phyloP scores from a whole-genome alignment of 2,888 invertebrate genomes.

The Myopa tessellatipennis region DNA sequence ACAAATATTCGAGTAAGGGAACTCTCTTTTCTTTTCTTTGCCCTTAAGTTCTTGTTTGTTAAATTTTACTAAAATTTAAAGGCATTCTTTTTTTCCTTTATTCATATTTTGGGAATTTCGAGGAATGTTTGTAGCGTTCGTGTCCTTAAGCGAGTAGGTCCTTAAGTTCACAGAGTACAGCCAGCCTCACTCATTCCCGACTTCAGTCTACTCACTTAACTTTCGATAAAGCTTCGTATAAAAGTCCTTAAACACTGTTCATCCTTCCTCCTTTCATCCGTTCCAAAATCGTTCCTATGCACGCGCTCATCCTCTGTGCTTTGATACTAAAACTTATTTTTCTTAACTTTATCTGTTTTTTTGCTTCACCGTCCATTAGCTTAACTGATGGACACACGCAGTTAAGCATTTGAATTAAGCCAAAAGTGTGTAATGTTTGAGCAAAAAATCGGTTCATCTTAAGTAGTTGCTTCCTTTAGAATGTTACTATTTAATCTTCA shows the following conservation, averaged over 20 bases:
- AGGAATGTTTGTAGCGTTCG: background rate
- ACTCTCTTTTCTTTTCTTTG: background rate
- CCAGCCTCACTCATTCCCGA: background rate
- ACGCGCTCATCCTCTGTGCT: background rate
- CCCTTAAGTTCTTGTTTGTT: background rate
- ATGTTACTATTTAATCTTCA: too few relatives aligned
- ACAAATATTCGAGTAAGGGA: background rate
- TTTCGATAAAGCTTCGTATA: background rate
- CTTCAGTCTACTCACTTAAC: background rate
- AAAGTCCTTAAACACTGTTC: background rate
- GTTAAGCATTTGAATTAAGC: constrained; percentile 33
- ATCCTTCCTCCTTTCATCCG: background rate
- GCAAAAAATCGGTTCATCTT: constrained; percentile 17
- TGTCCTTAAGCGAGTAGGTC: background rate
- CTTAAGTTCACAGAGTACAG: background rate
- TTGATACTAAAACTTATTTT: constrained; percentile 15
- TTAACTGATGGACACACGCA: constrained; percentile 30
- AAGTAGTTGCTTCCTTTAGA: background rate
- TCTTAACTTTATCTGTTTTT: background rate
- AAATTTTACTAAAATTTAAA: background rate
- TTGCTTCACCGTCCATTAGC: constrained; percentile 25
- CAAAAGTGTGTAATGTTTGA: constrained; percentile 19
- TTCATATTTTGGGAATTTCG: background rate
- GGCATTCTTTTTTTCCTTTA: background rate
- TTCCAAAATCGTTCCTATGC: too few relatives aligned